Percentiles rank a stretch among this genome's conserved stretches.
Conservation (phyloP, 2,797 vertebrate species). For the Ceryle rudis region DNA sequence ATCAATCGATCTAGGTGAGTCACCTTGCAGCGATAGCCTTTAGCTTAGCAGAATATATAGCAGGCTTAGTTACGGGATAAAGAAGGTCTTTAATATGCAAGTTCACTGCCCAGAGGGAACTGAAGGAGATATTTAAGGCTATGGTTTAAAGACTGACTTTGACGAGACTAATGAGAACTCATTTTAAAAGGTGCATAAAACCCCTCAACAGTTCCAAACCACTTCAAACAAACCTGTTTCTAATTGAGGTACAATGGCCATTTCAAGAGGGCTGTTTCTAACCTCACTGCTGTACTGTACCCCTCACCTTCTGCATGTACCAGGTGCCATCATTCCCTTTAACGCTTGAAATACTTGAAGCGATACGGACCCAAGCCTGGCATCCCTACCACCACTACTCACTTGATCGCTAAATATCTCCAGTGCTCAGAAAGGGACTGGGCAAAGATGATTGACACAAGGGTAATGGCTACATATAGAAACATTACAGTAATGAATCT, state of each 20-base stretch:
- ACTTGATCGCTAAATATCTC: not conserved
- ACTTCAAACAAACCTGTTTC: not conserved
- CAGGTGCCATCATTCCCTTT: not conserved
- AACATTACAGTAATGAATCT: not conserved
- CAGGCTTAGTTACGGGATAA: constrained; percentile 6
- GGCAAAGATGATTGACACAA: not conserved
- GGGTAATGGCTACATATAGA: not conserved
- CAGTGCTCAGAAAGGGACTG: not conserved
- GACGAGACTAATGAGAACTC: constrained; percentile 23
- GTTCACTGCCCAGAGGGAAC: constrained; percentile 19
- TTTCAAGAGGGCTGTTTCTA: not conserved
- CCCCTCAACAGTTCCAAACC: not conserved
- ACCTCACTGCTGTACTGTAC: not conserved
- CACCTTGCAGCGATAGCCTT: not conserved
- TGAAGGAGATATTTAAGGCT: not conserved
- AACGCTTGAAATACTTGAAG: not conserved
- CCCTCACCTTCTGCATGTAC: not conserved
- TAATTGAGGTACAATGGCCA: not conserved
- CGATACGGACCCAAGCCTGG: not conserved
- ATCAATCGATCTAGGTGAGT: not conserved
- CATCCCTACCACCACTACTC: not conserved
- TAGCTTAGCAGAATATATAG: not conserved
- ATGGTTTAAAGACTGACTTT: not conserved
- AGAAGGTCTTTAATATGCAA: constrained; percentile 11
- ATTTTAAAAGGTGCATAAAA: constrained; percentile 22